A percentile compares a stretch with the other conserved stretches of the same genome.
Conservation (phyloP, 1,140 invertebrate species). For the Brachionus calyciflorus region DNA sequence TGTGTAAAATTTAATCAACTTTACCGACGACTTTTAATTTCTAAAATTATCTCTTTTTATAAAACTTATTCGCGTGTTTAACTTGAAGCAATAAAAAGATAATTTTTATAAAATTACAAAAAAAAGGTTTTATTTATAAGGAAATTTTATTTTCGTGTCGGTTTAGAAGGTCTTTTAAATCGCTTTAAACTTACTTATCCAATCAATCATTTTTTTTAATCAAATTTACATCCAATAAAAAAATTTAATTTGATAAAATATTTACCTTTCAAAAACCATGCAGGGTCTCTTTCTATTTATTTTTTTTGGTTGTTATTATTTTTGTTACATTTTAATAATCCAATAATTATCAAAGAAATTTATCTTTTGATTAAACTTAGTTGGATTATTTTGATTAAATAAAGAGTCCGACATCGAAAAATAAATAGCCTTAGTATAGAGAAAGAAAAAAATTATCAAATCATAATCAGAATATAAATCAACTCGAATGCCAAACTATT, state of each 20-base stretch:
- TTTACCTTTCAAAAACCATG: background rate
- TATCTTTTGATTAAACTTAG: constrained; percentile 45
- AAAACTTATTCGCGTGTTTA: constrained; percentile 20
- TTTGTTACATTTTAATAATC: constrained; percentile 34
- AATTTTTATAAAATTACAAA: too few relatives aligned
- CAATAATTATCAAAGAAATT: constrained; percentile 42
- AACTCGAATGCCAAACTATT: constrained; percentile 4
- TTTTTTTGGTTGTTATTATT: too few relatives aligned
- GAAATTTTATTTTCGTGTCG: background rate
- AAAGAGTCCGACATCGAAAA: background rate
- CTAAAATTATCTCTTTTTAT: background rate
- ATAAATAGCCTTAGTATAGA: background rate
- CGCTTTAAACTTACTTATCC: background rate
- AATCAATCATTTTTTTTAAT: constrained; percentile 12
- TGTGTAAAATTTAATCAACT: constrained; percentile 27
- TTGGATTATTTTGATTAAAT: constrained; percentile 37
- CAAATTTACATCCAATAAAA: constrained; percentile 12
- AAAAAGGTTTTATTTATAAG: too few relatives aligned
- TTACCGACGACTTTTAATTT: background rate
- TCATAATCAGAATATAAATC: constrained; percentile 29
- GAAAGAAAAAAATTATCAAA: constrained; percentile 14
- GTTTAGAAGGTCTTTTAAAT: background rate
- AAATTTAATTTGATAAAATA: background rate
- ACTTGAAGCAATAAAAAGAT: constrained; percentile 20
- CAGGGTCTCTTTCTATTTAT: too few relatives aligned